A percentile compares a stretch with the other conserved stretches of the same genome.
These are phyloP conservation scores for Euglossa dilemma DNA, from an alignment of 1,140 invertebrate species.

Conservation along the genomic window DNA sequence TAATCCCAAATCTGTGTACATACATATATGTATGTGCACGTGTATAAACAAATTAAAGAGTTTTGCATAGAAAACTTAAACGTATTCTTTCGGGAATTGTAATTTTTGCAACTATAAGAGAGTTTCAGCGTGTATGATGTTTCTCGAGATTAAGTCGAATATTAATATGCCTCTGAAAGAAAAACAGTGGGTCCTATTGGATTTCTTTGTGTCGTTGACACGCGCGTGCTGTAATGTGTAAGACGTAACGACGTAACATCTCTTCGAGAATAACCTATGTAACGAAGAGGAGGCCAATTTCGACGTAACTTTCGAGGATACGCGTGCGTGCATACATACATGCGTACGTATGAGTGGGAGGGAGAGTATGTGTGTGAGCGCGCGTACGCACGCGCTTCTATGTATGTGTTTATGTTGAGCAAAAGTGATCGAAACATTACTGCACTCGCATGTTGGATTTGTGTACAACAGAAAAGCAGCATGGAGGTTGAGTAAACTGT, in stretches of 20 bases:
- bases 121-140: background rate
- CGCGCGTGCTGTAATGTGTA: slow-evolving; percentile 39
- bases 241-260: slow-evolving; percentile 45
- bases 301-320: slow-evolving; percentile 41
- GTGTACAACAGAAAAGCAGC: slow-evolving; percentile 7
- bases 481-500: slow-evolving; percentile 4
- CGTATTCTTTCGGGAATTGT: background rate
- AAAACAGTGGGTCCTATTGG: background rate
- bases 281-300: slow-evolving; percentile 43
- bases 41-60: background rate
- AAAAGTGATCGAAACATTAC: slow-evolving; percentile 10
- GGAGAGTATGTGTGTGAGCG: background rate
- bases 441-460: slow-evolving; percentile 1
- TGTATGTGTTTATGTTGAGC: background rate
- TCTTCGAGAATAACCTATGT: slow-evolving; percentile 42
- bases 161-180: slow-evolving; percentile 16
- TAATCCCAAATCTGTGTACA: too few relatives aligned
- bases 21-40: background rate
- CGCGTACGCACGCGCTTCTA: background rate
- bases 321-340: background rate
- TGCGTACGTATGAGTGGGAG: too few relatives aligned
- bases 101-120: background rate
- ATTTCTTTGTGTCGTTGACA: slow-evolving; percentile 60
- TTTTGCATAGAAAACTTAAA: background rate
- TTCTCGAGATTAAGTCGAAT: background rate